These are phyloP conservation scores for Coreoperca whiteheadi DNA, from an alignment of 2,113 vertebrate genomes.

Conservation along the genomic window DNA sequence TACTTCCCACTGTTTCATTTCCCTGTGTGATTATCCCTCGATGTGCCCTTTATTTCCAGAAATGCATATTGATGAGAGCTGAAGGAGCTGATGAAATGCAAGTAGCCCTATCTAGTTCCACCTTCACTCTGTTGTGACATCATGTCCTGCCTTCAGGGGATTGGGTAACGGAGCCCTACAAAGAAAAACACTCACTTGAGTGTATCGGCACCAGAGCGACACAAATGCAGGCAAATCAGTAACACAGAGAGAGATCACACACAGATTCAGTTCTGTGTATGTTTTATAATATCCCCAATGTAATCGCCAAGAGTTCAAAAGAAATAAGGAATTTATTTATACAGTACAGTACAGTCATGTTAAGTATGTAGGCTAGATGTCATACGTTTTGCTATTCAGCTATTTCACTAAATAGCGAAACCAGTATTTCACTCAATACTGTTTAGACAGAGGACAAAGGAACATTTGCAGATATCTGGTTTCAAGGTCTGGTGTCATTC, in stretches of 20 bases:
- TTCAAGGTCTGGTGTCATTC: too few relatives aligned
- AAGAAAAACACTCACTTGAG: slow-evolving; percentile 37
- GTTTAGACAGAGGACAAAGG: too few relatives aligned
- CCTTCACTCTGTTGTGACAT: slow-evolving; percentile 40
- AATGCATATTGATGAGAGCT: not conserved
- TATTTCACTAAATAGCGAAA: not conserved
- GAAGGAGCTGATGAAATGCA: slow-evolving; percentile 14
- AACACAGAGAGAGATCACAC: not conserved
- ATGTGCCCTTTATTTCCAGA: not conserved
- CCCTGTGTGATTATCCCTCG: fast-evolving
- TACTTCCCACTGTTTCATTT: not conserved
- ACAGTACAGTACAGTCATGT: not conserved
- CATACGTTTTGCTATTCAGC: too few relatives aligned
- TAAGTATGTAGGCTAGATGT: not conserved
- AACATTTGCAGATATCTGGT: too few relatives aligned
- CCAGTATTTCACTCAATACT: too few relatives aligned
- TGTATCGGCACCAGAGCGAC: not conserved
- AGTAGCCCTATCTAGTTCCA: slow-evolving; percentile 48
- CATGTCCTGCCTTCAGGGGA: slow-evolving; percentile 22
- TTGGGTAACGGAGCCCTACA: slow-evolving; percentile 33
- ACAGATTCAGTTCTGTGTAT: not conserved
- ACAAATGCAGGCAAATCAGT: slow-evolving; percentile 3
- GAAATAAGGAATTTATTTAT: not conserved
- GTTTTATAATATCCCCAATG: not conserved
- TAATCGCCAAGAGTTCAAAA: not conserved